Evolutionary conservation across 2,797 vertebrate genomes (phyloP), one percentile per base, ranked within the genome.

Genomic region (Xerus rutilus): DNA sequence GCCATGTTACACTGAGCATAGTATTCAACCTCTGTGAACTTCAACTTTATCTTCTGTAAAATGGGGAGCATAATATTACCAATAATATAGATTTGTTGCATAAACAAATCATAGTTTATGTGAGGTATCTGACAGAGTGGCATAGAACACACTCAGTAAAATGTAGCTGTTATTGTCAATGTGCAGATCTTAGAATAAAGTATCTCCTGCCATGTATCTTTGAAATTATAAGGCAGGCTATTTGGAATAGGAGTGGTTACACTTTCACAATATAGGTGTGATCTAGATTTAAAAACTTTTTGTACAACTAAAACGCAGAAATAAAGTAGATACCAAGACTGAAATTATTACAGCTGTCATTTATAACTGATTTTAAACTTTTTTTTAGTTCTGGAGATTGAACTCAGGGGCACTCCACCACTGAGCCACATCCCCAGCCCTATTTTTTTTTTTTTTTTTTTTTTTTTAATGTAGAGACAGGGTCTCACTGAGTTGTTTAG

Each of bases 11-110:
- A 57, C 13, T 81, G 82, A 85, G 17, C 59, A 78, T 72, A 49
- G 90, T 70, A 62, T 94, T 96, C 91, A 89, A 59, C n/a, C 57
- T 89, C 25, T 52, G 14, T 83, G 62, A 86, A 35, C 23, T 47
- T 91, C n/a, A 6, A 2, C 79, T 91, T 96, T 93, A 72, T 82
- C 57, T 87, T 87, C 30, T 69, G 2, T 59, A 95, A 95, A 95
- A 88, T 52, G 20, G 32, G 57, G 15, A 18, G 64, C 87, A 74
- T 84, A 93, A 72, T 52, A 91, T 30, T 77, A 47, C 59, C 49
- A 89, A 25, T 6, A 3, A 4, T 90, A 7, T 73, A 89, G 39
- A 7, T 85, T 92, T 74, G 25, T 94, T 95, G 13, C 9, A 62
- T 57, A 95, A 54, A 81, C 77, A 88, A 88, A 28, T 76, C 54